Evolutionary conservation across 2,797 vertebrate genomes (phyloP).

Genomic region (Dendrocincla tyrannina): DNA sequence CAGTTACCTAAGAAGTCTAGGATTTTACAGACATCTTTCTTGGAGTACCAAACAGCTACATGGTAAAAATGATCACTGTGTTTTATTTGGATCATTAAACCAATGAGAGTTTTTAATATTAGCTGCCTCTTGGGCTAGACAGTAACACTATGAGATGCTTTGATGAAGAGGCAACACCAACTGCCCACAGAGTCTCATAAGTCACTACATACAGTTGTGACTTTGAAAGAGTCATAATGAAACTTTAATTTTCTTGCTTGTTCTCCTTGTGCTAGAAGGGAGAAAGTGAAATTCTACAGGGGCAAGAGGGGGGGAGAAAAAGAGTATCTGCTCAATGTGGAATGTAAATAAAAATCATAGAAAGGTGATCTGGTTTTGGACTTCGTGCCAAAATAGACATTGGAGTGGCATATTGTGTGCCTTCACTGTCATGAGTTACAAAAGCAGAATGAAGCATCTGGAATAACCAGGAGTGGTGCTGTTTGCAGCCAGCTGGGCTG

Average conservation of each 20-base stretch:
- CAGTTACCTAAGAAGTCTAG: background rate
- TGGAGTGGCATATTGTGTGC: background rate
- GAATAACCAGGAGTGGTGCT: background rate
- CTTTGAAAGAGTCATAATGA: background rate
- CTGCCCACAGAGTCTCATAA: background rate
- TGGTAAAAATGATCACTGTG: background rate
- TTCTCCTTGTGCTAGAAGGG: background rate
- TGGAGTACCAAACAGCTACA: background rate
- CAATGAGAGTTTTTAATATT: background rate
- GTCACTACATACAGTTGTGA: background rate
- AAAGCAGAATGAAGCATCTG: background rate
- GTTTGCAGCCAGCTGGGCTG: background rate
- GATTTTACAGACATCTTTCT: background rate
- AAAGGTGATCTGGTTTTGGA: background rate
- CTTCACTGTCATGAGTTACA: background rate
- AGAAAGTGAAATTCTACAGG: background rate
- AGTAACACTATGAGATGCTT: background rate
- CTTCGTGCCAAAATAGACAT: background rate
- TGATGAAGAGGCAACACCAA: background rate
- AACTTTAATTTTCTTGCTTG: background rate
- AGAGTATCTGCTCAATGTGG: background rate
- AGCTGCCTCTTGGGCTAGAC: background rate
- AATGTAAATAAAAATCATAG: background rate
- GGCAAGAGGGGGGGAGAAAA: rapidly evolving
- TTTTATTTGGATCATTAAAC: conserved; percentile 15